A percentile compares a stretch with the other conserved stretches of the same genome.
Conservation (phyloP, 2,113 vertebrate genomes). For the Gallinago media region DNA sequence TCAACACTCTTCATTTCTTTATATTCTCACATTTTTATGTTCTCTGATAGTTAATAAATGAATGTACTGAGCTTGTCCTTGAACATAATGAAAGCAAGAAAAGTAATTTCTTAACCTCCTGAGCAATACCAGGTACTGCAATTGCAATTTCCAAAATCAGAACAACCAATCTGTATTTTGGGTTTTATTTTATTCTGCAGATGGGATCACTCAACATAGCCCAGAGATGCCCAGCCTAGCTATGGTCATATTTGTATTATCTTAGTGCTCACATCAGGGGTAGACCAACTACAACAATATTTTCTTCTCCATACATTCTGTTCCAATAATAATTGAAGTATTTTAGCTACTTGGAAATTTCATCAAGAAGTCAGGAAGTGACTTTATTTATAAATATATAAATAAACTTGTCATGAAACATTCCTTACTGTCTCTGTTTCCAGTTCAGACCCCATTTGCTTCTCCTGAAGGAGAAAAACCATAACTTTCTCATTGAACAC, state of each 20-base stretch:
- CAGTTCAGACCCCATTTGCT: not conserved
- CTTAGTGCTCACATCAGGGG: not conserved
- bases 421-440: not conserved
- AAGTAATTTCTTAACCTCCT: not conserved
- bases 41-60: rapidly evolving
- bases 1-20: not conserved
- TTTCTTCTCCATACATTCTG: not conserved
- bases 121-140: not conserved
- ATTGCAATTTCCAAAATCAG: not conserved
- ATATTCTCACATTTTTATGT: not conserved
- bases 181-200: not conserved
- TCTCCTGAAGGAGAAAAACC: not conserved
- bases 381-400: not conserved
- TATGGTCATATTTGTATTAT: not conserved
- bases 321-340: not conserved
- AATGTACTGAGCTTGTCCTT: not conserved
- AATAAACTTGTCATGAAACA: not conserved
- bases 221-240: not conserved
- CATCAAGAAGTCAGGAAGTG: not conserved
- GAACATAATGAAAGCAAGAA: not conserved
- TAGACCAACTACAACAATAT: not conserved
- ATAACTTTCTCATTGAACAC: not conserved
- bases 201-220: not conserved
- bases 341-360: not conserved
- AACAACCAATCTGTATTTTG: not conserved